Conservation (phyloP, 1,140 invertebrate species). For the Myzus persicae region DNA sequence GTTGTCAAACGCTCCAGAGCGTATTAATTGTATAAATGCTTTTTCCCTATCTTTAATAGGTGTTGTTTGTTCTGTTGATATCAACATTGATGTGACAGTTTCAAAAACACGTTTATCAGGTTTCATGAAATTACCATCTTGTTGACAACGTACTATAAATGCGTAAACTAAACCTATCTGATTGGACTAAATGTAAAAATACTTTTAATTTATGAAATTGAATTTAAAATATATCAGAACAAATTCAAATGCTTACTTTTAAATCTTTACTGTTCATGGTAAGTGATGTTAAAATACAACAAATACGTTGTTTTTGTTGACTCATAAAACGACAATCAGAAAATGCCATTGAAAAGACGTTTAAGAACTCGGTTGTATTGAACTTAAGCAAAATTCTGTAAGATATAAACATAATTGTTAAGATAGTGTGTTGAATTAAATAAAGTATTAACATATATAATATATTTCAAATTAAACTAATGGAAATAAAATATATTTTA, state of each 20-base stretch:
- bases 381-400: constrained; percentile 79
- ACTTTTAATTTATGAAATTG: constrained; percentile 61
- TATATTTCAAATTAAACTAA: not conserved
- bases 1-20: constrained; percentile 37
- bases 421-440: no score
- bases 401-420: not conserved
- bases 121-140: constrained; percentile 43
- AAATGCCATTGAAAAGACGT: constrained; percentile 88
- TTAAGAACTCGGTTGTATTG: constrained; percentile 88
- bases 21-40: constrained; percentile 53
- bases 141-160: constrained; percentile 68
- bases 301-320: constrained; percentile 79
- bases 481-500: not conserved
- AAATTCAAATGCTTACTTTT: constrained; percentile 67
- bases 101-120: constrained; percentile 33
- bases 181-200: constrained; percentile 64
- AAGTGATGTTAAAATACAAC: constrained; percentile 82
- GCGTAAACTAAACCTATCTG: constrained; percentile 77
- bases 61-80: constrained; percentile 45
- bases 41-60: constrained; percentile 46
- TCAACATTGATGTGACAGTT: not conserved
- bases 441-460: not conserved
- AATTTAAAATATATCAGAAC: not conserved
- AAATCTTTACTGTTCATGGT: constrained; percentile 73
- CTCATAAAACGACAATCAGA: constrained; percentile 82